These are phyloP conservation scores for Ginglymostoma cirratum DNA, from an alignment of 2,113 vertebrate species.

Conservation along the genomic window DNA sequence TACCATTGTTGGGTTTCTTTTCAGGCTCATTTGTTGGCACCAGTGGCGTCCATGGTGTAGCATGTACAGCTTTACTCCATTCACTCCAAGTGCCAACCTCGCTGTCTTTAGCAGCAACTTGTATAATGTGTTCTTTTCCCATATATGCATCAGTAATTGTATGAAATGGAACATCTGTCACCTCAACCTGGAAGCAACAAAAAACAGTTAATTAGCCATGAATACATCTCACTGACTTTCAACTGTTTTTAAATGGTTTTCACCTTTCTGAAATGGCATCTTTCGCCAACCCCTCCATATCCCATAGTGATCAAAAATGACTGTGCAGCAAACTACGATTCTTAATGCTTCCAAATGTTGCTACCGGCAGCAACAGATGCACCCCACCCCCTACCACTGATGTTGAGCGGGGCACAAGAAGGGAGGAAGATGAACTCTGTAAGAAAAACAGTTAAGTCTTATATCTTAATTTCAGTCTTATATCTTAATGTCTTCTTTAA, in stretches of 20 bases:
- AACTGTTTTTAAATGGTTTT: background rate
- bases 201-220: background rate
- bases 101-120: slow-evolving; percentile 92
- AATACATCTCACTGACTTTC: background rate
- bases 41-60: slow-evolving; percentile 84
- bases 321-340: background rate
- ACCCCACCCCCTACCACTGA: too few species aligned
- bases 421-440: too few species aligned
- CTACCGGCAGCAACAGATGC: background rate
- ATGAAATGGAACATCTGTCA: slow-evolving; percentile 82
- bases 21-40: slow-evolving; percentile 62
- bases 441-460: too few species aligned
- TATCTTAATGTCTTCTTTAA: too few species aligned
- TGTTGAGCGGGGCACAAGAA: too few species aligned
- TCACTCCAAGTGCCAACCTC: slow-evolving; percentile 96
- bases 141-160: slow-evolving; percentile 87
- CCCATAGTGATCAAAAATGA: background rate
- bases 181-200: slow-evolving; percentile 69
- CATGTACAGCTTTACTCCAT: slow-evolving; percentile 90
- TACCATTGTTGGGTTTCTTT: slow-evolving; percentile 64
- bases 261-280: background rate
- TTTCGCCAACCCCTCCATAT: too few species aligned
- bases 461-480: too few species aligned
- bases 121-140: slow-evolving; percentile 96
- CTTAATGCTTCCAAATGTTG: background rate